phyloP scores from a whole-genome alignment of 2,888 invertebrate species.

The Cetonia aurata region DNA sequence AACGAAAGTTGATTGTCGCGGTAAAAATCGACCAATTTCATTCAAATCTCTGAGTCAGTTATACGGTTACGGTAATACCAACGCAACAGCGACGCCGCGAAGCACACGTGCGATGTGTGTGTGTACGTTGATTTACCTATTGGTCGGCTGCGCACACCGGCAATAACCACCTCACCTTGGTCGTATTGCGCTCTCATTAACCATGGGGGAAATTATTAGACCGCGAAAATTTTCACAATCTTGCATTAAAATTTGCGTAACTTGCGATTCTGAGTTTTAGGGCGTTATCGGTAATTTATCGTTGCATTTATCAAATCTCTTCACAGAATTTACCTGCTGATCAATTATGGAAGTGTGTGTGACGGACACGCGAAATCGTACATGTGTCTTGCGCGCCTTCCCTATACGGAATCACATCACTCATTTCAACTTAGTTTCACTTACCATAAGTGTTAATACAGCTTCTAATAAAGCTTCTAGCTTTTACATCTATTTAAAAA shows the following conservation, averaged over 20 bases:
- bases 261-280: constrained; percentile 37
- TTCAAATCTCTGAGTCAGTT: constrained; percentile 45
- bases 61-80: constrained; percentile 36
- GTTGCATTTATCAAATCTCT: no score
- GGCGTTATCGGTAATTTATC: constrained; percentile 27
- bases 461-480: no score
- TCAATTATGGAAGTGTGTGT: constrained; percentile 1
- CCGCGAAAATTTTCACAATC: constrained; percentile 54
- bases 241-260: constrained; percentile 49
- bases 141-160: constrained; percentile 22
- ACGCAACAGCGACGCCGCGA: constrained; percentile 5
- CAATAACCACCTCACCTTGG: constrained; percentile 41
- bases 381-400: no score
- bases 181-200: constrained; percentile 43
- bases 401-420: no score
- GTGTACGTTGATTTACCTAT: constrained; percentile 11
- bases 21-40: constrained; percentile 51
- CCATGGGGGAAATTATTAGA: constrained; percentile 49
- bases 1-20: constrained; percentile 51
- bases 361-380: background rate
- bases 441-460: no score
- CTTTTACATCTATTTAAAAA: no score
- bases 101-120: constrained; percentile 18
- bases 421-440: no score
- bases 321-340: constrained; percentile 14